phyloP scores from a whole-genome alignment of 2,113 vertebrate genomes.

The Petrocephalus microphthalmus region DNA sequence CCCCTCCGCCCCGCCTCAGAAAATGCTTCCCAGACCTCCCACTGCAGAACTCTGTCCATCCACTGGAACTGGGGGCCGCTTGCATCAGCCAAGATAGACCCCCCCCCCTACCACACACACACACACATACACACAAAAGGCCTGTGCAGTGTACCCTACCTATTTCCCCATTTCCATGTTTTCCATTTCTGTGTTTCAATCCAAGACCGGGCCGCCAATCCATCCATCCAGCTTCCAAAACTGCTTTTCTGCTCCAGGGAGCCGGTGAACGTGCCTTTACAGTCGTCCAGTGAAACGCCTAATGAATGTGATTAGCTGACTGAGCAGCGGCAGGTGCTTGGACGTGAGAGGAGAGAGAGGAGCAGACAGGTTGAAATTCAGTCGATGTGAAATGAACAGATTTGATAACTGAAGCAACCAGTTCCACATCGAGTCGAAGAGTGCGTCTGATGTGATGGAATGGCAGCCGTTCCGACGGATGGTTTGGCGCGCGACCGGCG shows the following conservation, averaged over 20 bases:
- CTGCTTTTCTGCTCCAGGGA: not conserved
- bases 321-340: constrained; percentile 34
- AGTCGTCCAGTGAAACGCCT: constrained; percentile 32
- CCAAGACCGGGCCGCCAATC: not conserved
- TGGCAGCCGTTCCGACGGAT: not conserved
- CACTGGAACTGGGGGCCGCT: not conserved
- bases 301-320: constrained; percentile 42
- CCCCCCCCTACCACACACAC: not conserved
- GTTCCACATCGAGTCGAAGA: not conserved
- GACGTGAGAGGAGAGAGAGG: not conserved
- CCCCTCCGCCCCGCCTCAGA: not conserved
- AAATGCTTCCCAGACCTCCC: not conserved
- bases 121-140: not conserved
- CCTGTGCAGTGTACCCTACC: not conserved
- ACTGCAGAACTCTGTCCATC: not conserved
- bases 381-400: not conserved
- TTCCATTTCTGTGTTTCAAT: not conserved
- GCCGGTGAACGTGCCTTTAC: constrained; percentile 13
- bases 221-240: not conserved
- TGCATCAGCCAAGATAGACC: not conserved
- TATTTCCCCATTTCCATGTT: not conserved
- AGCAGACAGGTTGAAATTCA: not conserved
- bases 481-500: not conserved
- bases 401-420: not conserved
- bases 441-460: not conserved